Percentiles rank a stretch among this genome's conserved stretches.
These are phyloP conservation scores for Plestiodon gilberti DNA, from an alignment of 2,113 vertebrate species.

Conservation along the genomic window DNA sequence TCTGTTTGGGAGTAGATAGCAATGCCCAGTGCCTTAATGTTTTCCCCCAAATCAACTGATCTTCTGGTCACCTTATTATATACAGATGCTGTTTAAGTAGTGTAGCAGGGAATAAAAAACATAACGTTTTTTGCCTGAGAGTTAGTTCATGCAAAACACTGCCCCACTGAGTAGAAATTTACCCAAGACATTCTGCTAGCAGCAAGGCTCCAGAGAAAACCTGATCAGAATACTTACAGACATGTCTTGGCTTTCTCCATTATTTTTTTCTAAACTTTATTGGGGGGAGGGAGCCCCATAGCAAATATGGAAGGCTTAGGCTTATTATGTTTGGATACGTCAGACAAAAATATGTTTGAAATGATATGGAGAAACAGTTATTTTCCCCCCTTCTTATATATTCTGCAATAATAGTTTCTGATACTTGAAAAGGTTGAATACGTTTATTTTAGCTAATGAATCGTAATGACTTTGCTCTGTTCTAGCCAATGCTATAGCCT, in stretches of 20 bases:
- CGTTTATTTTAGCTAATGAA: conserved; percentile 51
- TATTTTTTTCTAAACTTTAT: conserved; percentile 58
- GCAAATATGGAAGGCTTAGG: conserved; percentile 60
- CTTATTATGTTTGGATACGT: conserved; percentile 52
- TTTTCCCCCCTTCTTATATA: conserved; percentile 45
- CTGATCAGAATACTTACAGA: conserved; percentile 83
- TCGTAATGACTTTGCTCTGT: conserved; percentile 38
- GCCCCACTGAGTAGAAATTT: conserved; percentile 91
- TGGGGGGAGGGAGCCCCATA: conserved; percentile 35
- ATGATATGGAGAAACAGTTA: conserved; percentile 44
- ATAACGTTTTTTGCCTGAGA: conserved; percentile 87
- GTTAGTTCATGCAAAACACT: conserved; percentile 91
- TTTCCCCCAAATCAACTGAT: not conserved
- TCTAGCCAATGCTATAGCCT: not conserved
- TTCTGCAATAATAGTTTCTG: conserved; percentile 40
- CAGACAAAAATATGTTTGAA: conserved; percentile 37
- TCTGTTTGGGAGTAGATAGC: conserved; percentile 48
- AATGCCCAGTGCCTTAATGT: not conserved
- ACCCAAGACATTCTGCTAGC: conserved; percentile 88
- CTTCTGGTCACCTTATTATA: conserved; percentile 85
- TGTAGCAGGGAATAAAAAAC: conserved; percentile 85
- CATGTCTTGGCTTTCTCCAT: conserved; percentile 55
- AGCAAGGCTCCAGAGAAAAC: conserved; percentile 82
- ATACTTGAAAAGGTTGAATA: not conserved
- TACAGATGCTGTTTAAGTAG: conserved; percentile 81